phyloP scores from a whole-genome alignment of 2,113 vertebrate species.

The Dinomys branickii region DNA sequence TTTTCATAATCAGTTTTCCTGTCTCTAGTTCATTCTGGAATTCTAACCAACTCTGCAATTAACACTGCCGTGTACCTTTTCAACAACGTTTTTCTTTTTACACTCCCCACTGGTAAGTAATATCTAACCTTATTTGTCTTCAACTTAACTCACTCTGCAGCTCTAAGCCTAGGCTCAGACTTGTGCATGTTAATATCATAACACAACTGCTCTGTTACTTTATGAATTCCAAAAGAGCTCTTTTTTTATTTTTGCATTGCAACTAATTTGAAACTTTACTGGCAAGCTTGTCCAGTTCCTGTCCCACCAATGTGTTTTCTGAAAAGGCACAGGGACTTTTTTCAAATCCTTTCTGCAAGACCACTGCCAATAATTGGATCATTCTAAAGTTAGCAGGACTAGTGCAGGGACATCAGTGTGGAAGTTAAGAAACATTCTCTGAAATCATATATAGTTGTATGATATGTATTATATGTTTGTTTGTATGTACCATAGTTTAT shows the following conservation, averaged over 20 bases:
- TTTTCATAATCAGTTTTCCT: neutral
- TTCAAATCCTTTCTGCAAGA: conserved; percentile 50
- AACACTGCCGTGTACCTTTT: neutral
- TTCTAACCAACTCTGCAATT: neutral
- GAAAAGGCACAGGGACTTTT: conserved; percentile 56
- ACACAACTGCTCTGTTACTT: conserved; percentile 48
- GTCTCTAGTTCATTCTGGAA: neutral
- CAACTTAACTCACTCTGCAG: neutral
- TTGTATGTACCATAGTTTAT: neutral
- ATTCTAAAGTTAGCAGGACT: conserved; percentile 33
- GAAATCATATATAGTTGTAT: neutral
- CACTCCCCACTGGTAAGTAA: neutral
- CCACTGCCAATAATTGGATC: neutral
- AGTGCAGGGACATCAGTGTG: neutral
- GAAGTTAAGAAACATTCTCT: neutral
- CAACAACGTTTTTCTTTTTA: neutral
- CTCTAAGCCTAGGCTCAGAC: neutral
- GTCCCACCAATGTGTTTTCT: conserved; percentile 38
- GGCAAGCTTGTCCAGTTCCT: conserved; percentile 20
- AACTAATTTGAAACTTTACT: conserved; percentile 59
- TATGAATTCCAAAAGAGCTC: conserved; percentile 28
- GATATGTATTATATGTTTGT: neutral
- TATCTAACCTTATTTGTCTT: neutral
- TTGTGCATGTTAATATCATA: conserved; percentile 4
- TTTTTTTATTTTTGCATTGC: conserved; percentile 11